These are phyloP conservation scores for Hapalemur alaotrensis DNA, from an alignment of 2,797 vertebrate species.

Conservation along the genomic window DNA sequence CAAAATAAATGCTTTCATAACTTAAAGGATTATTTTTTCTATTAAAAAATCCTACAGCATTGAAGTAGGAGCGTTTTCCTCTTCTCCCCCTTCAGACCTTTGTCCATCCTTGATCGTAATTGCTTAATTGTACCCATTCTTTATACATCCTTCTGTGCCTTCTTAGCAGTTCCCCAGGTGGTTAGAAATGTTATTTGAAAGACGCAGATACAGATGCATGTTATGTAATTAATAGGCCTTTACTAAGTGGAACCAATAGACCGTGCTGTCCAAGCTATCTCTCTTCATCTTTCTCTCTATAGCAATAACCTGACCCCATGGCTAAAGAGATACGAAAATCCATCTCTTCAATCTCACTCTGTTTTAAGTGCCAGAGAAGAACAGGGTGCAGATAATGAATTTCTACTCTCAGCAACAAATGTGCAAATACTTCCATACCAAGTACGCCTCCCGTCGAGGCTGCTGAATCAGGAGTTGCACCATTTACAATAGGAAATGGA, in stretches of 20 bases:
- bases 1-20: not conserved
- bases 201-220: slow-evolving; percentile 47
- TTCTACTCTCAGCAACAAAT: slow-evolving; percentile 45
- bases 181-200: slow-evolving; percentile 70
- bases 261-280: not conserved
- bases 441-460: not conserved
- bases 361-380: slow-evolving; percentile 45
- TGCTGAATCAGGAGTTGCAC: slow-evolving; percentile 34
- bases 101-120: not conserved
- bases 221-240: slow-evolving; percentile 59
- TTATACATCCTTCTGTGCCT: not conserved
- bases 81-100: not conserved
- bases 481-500: slow-evolving; percentile 44
- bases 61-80: not conserved
- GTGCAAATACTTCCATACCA: not conserved
- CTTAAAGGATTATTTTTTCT: not conserved
- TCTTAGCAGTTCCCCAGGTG: slow-evolving; percentile 42
- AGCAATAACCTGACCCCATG: not conserved
- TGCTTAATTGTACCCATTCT: slow-evolving; percentile 46
- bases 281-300: not conserved
- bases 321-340: slow-evolving; percentile 22
- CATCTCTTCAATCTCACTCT: not conserved
- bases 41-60: not conserved
- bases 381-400: slow-evolving; percentile 31
- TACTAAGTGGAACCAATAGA: slow-evolving; percentile 50